Evolutionary conservation across 2,113 vertebrate species (phyloP).

Genomic region (Aspidoscelis tigris): DNA sequence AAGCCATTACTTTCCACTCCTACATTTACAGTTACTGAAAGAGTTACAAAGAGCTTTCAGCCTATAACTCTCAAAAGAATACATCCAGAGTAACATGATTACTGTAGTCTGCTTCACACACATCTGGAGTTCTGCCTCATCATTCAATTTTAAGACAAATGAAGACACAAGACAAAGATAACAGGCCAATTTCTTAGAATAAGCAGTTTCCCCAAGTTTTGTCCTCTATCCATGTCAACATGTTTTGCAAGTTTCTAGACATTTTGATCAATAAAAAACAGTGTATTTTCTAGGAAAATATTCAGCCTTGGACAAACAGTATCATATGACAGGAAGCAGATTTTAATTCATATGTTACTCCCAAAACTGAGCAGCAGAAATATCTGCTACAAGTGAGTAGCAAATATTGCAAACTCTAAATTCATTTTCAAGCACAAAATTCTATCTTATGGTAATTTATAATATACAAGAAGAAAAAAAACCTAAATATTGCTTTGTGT

Average conservation of each 20-base stretch:
- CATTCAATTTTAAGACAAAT: conserved; percentile 68
- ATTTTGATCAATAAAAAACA: conserved; percentile 47
- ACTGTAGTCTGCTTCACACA: conserved; percentile 59
- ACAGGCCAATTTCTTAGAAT: conserved; percentile 63
- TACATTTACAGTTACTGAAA: conserved; percentile 1
- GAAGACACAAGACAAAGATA: conserved; percentile 63
- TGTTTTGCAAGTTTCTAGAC: conserved; percentile 53
- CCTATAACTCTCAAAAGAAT: conserved; percentile 55
- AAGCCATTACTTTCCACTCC: background rate
- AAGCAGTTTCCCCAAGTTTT: conserved; percentile 44
- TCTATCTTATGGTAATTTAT: background rate
- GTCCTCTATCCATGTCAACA: conserved; percentile 13
- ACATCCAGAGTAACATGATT: conserved; percentile 69
- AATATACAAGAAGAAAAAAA: background rate
- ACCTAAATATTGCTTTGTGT: background rate
- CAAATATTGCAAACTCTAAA: background rate
- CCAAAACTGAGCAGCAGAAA: background rate
- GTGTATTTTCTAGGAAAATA: background rate
- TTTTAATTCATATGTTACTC: background rate
- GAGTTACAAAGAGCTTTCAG: conserved; percentile 57
- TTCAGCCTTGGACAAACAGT: background rate
- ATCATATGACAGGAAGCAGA: background rate
- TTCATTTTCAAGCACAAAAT: background rate
- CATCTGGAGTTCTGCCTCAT: conserved; percentile 54
- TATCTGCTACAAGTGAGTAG: background rate